Evolutionary conservation across 2,113 vertebrate species (phyloP).

Genomic region (Elephas maximus): DNA sequence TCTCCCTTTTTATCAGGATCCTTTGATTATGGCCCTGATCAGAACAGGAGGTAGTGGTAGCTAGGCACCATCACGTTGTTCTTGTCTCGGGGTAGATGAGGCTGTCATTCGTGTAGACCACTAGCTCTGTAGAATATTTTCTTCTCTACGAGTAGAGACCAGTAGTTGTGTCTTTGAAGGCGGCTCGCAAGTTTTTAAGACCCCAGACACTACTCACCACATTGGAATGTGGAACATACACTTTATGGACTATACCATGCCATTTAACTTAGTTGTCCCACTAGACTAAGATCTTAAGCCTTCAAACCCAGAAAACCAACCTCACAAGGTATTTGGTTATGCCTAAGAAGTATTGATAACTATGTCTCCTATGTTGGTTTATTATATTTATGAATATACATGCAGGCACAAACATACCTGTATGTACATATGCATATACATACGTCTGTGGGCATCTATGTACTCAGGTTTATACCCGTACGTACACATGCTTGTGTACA

Average conservation of each 20-base stretch:
- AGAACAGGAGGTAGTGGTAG: neutral
- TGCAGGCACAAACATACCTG: neutral
- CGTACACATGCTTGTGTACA: too few species aligned
- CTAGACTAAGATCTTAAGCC: neutral
- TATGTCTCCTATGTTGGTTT: neutral
- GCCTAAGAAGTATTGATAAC: neutral
- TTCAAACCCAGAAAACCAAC: neutral
- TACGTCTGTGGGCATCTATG: too few species aligned
- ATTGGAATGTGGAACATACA: neutral
- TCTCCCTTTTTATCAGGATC: neutral
- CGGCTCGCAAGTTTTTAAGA: neutral
- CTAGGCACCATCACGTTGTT: neutral
- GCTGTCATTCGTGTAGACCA: neutral
- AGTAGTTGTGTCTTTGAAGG: neutral
- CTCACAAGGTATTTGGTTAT: neutral
- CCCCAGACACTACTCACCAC: neutral
- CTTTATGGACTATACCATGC: neutral
- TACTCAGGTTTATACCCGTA: too few species aligned
- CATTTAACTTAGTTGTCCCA: neutral
- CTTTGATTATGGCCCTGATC: neutral
- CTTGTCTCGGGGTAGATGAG: too few species aligned
- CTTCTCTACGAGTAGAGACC: neutral
- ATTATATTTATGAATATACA: neutral
- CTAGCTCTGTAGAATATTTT: neutral
- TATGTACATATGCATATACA: neutral